phyloP scores from a whole-genome alignment of 2,888 invertebrate species.

The Saturnia japonica region DNA sequence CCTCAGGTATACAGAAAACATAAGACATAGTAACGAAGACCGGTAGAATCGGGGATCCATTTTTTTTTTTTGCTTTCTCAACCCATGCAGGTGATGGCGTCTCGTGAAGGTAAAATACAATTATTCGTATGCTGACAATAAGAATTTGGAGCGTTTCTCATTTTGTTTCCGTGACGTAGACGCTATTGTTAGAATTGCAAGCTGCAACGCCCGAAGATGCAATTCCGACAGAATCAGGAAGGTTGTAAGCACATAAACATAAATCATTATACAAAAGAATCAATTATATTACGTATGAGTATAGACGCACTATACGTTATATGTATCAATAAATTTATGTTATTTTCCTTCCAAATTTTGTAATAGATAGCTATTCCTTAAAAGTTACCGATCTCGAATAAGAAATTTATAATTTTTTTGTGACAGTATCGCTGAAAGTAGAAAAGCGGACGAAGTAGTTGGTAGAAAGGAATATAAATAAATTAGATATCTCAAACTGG shows the following conservation, averaged over 20 bases:
- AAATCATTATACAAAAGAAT: slow-evolving; percentile 1
- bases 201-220: slow-evolving; percentile 31
- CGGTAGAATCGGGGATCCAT: slow-evolving; percentile 67
- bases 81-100: slow-evolving; percentile 71
- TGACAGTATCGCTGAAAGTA: too few relatives aligned
- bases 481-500: not conserved
- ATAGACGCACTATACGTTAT: not conserved
- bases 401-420: too few relatives aligned
- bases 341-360: too few relatives aligned
- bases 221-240: not conserved
- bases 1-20: slow-evolving; percentile 54
- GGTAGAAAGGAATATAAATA: not conserved
- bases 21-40: slow-evolving; percentile 77
- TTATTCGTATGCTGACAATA: slow-evolving; percentile 72
- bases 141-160: slow-evolving; percentile 60
- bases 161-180: slow-evolving; percentile 55
- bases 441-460: not conserved
- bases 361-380: too few relatives aligned
- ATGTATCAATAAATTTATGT: not conserved
- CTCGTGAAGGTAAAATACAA: slow-evolving; percentile 71
- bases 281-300: not conserved
- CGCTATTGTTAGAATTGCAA: slow-evolving; percentile 36
- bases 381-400: too few relatives aligned
- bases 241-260: not conserved
- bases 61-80: slow-evolving; percentile 55